A percentile compares a stretch with the other conserved stretches of the same genome.
phyloP scores from a whole-genome alignment of 2,113 vertebrate genomes.

The Halcyon malimbica region DNA sequence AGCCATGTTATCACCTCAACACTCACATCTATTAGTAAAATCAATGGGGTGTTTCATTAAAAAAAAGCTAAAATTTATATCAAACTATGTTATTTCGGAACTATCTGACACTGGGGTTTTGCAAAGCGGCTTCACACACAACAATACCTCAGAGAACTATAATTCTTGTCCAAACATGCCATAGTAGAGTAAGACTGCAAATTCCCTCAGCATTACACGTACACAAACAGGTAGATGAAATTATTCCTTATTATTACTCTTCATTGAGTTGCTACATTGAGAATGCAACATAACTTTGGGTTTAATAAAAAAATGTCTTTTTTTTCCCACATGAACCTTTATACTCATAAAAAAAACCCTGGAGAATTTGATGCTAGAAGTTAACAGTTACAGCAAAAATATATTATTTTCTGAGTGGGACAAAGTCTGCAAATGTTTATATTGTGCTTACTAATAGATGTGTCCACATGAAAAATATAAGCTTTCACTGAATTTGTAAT shows the following conservation, averaged over 20 bases:
- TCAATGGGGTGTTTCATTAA: not conserved
- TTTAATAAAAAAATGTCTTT: not conserved
- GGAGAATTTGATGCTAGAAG: not conserved
- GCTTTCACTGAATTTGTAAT: not conserved
- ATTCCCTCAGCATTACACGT: not conserved
- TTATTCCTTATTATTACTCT: not conserved
- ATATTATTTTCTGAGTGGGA: not conserved
- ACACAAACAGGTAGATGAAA: not conserved
- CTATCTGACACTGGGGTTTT: not conserved
- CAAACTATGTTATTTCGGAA: not conserved
- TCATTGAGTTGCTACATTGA: not conserved
- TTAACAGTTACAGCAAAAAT: not conserved
- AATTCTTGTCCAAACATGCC: not conserved
- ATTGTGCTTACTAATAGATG: not conserved
- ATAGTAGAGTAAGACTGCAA: not conserved
- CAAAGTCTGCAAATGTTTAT: not conserved
- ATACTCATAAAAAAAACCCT: not conserved
- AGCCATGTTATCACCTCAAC: rapidly evolving
- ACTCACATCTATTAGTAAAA: not conserved
- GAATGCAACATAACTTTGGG: not conserved
- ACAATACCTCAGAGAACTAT: not conserved
- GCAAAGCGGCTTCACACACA: not conserved
- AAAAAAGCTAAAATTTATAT: not conserved
- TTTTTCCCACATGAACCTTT: not conserved
- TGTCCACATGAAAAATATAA: not conserved